phyloP scores from a whole-genome alignment of 2,797 vertebrate genomes.

The Lepilemur ruficaudatus region DNA sequence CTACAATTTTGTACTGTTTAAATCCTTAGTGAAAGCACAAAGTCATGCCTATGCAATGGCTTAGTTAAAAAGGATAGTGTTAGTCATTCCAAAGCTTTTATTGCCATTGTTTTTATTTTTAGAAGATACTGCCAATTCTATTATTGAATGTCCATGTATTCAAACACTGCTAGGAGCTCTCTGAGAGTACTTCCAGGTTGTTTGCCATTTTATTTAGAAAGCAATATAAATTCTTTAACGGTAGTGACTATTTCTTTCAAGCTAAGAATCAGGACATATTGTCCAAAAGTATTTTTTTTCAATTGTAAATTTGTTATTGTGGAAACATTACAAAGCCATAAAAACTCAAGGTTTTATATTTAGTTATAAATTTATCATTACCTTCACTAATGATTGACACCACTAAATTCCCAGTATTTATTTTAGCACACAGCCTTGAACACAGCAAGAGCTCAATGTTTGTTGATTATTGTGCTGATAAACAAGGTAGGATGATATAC shows the following conservation, averaged over 20 bases:
- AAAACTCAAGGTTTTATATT: background rate
- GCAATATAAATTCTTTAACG: background rate
- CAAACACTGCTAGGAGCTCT: background rate
- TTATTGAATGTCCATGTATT: background rate
- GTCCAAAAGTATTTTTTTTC: background rate
- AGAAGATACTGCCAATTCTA: background rate
- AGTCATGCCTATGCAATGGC: background rate
- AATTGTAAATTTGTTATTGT: background rate
- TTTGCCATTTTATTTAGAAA: slow-evolving; percentile 32
- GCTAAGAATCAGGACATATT: background rate
- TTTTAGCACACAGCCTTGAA: background rate
- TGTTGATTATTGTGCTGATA: background rate
- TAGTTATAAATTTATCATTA: background rate
- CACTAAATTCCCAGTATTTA: background rate
- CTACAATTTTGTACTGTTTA: slow-evolving; percentile 7
- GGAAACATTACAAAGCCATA: background rate
- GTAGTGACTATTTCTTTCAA: background rate
- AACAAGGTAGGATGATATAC: background rate
- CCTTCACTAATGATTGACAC: background rate
- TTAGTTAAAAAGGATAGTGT: slow-evolving; percentile 18
- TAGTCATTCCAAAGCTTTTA: background rate
- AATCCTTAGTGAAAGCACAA: background rate
- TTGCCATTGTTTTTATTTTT: background rate
- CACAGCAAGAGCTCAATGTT: background rate
- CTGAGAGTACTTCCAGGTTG: background rate